Conservation (phyloP, 2,797 vertebrate genomes). For the Pantherophis vulpinus region DNA sequence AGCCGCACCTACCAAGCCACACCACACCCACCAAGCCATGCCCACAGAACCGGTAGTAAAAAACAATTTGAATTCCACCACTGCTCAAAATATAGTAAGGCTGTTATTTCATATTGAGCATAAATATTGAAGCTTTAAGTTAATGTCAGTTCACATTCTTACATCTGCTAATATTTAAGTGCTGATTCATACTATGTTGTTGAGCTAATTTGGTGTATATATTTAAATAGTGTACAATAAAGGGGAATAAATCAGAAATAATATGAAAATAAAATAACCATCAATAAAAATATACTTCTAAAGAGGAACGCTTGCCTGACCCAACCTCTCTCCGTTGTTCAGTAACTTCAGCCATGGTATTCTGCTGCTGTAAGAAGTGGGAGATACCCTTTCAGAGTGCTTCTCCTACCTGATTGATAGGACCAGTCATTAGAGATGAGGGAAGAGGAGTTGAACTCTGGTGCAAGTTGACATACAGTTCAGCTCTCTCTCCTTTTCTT, state of each 20-base stretch:
- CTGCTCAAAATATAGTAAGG: background rate
- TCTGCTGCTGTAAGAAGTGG: background rate
- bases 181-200: background rate
- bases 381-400: background rate
- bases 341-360: background rate
- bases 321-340: background rate
- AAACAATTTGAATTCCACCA: no score
- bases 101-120: background rate
- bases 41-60: no score
- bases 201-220: background rate
- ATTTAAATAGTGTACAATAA: background rate
- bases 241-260: background rate
- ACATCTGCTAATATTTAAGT: background rate
- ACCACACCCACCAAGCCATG: no score
- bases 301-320: background rate
- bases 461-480: background rate
- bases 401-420: background rate
- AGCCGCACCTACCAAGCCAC: no score
- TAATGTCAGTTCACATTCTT: background rate
- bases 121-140: background rate
- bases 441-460: background rate
- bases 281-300: background rate
- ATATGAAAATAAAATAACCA: background rate
- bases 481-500: background rate
- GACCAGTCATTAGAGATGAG: background rate